Evolutionary conservation across 2,113 vertebrate species (phyloP).

Genomic region (Elephas maximus): DNA sequence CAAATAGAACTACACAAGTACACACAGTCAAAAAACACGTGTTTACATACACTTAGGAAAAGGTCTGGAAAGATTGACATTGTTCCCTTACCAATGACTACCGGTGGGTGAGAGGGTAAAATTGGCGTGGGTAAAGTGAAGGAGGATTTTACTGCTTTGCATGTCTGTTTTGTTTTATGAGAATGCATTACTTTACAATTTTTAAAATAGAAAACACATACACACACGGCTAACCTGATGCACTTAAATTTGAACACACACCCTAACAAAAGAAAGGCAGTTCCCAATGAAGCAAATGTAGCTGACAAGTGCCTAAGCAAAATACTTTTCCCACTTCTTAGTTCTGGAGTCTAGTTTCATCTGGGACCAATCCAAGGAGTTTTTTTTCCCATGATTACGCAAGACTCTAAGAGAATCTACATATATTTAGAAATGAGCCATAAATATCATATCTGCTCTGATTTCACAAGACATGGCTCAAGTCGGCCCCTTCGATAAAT

Average conservation of each 20-base stretch:
- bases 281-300: background rate
- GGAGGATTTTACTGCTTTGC: background rate
- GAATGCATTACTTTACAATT: background rate
- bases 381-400: slow-evolving; percentile 51
- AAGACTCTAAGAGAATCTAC: background rate
- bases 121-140: background rate
- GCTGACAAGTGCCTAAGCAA: background rate
- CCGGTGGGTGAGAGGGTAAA: background rate
- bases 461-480: background rate
- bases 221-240: background rate
- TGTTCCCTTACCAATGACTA: background rate
- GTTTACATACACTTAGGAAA: background rate
- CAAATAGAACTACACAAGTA: background rate
- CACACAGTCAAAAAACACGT: background rate
- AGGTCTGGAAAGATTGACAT: background rate
- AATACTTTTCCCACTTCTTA: background rate
- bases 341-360: background rate
- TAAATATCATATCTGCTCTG: background rate
- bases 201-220: background rate
- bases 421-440: background rate
- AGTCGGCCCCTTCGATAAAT: background rate
- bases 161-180: background rate
- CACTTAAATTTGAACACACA: background rate
- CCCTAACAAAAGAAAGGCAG: background rate
- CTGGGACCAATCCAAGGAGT: background rate